Evolutionary conservation across 2,113 vertebrate genomes (phyloP).

Genomic region (Ailurus styani): DNA sequence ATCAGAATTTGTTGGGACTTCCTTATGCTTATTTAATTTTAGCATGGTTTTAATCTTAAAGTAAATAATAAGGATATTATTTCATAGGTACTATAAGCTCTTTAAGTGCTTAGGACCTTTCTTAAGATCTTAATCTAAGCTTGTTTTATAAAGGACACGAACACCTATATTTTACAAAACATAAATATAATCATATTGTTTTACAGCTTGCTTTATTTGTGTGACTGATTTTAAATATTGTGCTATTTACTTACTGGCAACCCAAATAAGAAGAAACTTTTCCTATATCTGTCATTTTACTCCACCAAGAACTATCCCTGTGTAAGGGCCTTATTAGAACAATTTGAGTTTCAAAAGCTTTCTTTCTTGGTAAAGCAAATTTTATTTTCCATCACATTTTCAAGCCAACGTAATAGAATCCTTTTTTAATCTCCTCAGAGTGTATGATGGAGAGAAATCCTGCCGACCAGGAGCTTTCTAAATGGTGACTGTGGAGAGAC

Average conservation of each 20-base stretch:
- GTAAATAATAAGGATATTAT: constrained; percentile 21
- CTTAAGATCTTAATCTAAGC: constrained; percentile 14
- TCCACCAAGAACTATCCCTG: neutral
- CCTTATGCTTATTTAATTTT: constrained; percentile 25
- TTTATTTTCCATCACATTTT: constrained; percentile 60
- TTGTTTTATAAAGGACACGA: neutral
- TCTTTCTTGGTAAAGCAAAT: constrained; percentile 43
- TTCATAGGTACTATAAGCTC: neutral
- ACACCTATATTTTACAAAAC: neutral
- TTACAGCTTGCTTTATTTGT: neutral
- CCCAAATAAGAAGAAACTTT: neutral
- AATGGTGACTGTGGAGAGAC: constrained; percentile 56
- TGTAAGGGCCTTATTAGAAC: neutral
- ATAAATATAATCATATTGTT: neutral
- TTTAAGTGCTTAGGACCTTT: neutral
- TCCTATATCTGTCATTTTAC: neutral
- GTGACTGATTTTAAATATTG: neutral
- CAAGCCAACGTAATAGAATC: constrained; percentile 29
- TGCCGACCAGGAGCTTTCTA: constrained; percentile 45
- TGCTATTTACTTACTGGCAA: neutral
- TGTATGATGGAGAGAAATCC: neutral
- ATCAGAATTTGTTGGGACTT: neutral
- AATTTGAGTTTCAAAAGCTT: constrained; percentile 41
- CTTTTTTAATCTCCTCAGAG: constrained; percentile 45
- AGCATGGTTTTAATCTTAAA: constrained; percentile 13